Conservation (phyloP, 2,888 invertebrate genomes). For the Lucinisca nassula region DNA sequence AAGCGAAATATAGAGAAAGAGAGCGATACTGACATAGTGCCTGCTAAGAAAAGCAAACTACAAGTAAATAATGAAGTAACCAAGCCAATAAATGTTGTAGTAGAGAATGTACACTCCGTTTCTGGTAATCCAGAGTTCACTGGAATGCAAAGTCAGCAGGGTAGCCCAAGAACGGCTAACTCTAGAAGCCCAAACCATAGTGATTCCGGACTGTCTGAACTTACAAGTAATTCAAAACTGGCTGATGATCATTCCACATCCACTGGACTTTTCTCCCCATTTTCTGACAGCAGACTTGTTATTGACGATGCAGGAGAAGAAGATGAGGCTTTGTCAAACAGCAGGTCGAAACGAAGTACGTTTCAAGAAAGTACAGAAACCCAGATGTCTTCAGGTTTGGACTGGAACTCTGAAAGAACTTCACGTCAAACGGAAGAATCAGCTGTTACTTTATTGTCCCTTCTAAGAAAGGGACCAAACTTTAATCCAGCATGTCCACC, state of each 20-base stretch:
- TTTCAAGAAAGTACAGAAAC: not conserved
- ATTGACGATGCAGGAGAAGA: slow-evolving; percentile 24
- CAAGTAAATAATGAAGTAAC: not conserved
- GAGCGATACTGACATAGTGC: slow-evolving; percentile 16
- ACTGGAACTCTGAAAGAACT: not conserved
- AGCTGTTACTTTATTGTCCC: slow-evolving; percentile 79
- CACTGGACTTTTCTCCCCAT: slow-evolving; percentile 24
- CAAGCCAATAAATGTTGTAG: slow-evolving; percentile 75
- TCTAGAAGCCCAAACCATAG: slow-evolving; percentile 41
- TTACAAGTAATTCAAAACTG: slow-evolving; percentile 40
- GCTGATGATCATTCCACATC: slow-evolving; percentile 40
- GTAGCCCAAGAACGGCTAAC: slow-evolving; percentile 70
- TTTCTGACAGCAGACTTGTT: slow-evolving; percentile 36
- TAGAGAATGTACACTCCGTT: slow-evolving; percentile 76
- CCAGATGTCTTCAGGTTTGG: not conserved
- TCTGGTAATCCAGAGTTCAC: slow-evolving; percentile 71
- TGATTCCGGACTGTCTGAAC: slow-evolving; percentile 72
- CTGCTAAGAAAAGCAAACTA: not conserved
- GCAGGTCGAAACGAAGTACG: not conserved
- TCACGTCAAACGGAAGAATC: slow-evolving; percentile 60
- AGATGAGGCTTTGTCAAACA: not conserved
- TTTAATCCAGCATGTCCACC: slow-evolving; percentile 77
- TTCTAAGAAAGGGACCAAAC: slow-evolving; percentile 80
- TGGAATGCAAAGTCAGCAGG: slow-evolving; percentile 79
- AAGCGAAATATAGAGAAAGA: not conserved